Conservation (phyloP, 2,888 invertebrate genomes). For the Eugnorisma glareosa region DNA sequence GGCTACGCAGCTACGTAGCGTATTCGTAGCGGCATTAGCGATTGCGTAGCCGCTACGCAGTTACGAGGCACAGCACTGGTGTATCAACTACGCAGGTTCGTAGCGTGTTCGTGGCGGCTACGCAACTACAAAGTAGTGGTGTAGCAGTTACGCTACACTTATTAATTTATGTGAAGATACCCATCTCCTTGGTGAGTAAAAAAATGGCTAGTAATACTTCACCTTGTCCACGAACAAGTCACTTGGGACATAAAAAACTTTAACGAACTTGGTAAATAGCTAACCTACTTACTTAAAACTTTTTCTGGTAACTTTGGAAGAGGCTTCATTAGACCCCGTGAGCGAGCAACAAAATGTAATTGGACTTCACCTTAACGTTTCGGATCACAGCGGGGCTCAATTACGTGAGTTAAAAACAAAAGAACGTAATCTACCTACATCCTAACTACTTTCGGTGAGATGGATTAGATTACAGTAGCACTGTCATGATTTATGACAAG, state of each 20-base stretch:
- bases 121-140: background rate
- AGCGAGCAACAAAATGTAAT: conserved; percentile 78
- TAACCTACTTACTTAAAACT: conserved; percentile 65
- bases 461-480: conserved; percentile 23
- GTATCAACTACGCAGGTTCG: background rate
- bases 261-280: conserved; percentile 39
- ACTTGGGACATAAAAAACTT: conserved; percentile 23
- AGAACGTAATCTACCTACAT: conserved; percentile 71
- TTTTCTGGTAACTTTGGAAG: conserved; percentile 59
- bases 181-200: background rate
- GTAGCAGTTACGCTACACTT: background rate
- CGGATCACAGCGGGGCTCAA: conserved; percentile 71
- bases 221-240: background rate
- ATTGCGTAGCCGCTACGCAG: background rate
- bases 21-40: background rate
- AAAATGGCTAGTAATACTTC: background rate
- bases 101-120: background rate
- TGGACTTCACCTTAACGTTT: conserved; percentile 71
- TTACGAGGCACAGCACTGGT: no score
- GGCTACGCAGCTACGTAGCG: background rate
- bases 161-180: background rate
- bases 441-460: conserved; percentile 30
- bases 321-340: conserved; percentile 78
- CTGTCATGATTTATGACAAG: conserved; percentile 44
- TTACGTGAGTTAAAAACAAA: conserved; percentile 69